Conservation (phyloP, 2,888 invertebrate genomes). For the Micoletzkya japonica region DNA sequence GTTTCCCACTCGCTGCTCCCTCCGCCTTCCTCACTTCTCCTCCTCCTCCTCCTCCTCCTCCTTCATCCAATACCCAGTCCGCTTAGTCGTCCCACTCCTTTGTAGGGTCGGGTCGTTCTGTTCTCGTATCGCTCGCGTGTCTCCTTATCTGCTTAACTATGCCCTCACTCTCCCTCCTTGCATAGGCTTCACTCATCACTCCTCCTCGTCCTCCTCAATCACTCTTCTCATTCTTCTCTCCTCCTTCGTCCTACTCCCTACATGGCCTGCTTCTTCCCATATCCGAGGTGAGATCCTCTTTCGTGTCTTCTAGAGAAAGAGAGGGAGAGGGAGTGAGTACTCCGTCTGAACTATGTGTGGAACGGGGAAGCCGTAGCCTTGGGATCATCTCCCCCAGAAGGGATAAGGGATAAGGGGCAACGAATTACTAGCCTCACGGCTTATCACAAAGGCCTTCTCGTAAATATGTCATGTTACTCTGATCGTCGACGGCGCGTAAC, state of each 20-base stretch:
- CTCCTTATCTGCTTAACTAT: not conserved
- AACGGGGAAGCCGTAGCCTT: too few relatives aligned
- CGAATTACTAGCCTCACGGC: too few relatives aligned
- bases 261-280: not conserved
- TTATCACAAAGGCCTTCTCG: too few relatives aligned
- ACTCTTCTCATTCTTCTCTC: slow-evolving; percentile 4
- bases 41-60: not conserved
- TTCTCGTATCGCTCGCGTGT: not conserved
- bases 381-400: too few relatives aligned
- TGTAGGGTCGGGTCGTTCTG: not conserved
- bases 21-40: not conserved
- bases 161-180: not conserved
- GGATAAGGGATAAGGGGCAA: too few relatives aligned
- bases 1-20: not conserved
- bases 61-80: not conserved
- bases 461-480: too few relatives aligned
- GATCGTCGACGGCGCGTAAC: too few relatives aligned
- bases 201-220: not conserved
- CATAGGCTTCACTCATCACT: too few relatives aligned
- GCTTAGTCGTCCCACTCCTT: not conserved
- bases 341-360: too few relatives aligned
- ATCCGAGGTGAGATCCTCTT: not conserved
- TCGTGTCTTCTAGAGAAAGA: not conserved
- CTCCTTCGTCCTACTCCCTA: not conserved
- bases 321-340: too few relatives aligned